These are phyloP conservation scores for Hemaris fuciformis DNA, from an alignment of 2,888 invertebrate genomes.

Conservation along the genomic window DNA sequence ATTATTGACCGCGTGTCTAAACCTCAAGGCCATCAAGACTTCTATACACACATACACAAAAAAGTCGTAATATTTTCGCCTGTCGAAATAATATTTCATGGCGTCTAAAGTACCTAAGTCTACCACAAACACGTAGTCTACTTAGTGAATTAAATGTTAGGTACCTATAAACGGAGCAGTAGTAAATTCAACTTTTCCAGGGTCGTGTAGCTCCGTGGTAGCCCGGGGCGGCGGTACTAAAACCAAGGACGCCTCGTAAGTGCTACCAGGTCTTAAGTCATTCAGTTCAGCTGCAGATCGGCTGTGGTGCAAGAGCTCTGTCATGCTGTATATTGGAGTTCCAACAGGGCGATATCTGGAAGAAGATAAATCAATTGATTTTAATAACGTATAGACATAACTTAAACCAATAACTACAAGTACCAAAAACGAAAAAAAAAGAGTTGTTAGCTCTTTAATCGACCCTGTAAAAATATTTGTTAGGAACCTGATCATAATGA, in stretches of 20 bases:
- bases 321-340: slow-evolving; percentile 91
- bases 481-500: no score
- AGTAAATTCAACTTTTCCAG: slow-evolving; percentile 85
- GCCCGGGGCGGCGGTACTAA: slow-evolving; percentile 92
- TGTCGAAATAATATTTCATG: neutral
- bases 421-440: no score
- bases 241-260: slow-evolving; percentile 91
- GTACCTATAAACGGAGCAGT: slow-evolving; percentile 86
- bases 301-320: slow-evolving; percentile 91
- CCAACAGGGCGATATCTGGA: slow-evolving; percentile 89
- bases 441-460: no score
- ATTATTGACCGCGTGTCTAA: no score
- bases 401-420: no score
- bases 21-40: no score
- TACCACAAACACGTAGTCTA: no score
- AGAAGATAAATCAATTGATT: neutral
- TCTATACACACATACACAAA: no score
- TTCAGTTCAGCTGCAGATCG: slow-evolving; percentile 89
- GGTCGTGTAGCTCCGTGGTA: slow-evolving; percentile 88
- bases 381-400: neutral
- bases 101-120: no score
- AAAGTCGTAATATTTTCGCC: no score
- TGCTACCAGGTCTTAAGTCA: slow-evolving; percentile 88
- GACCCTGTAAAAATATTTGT: no score
- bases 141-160: no score